phyloP scores from a whole-genome alignment of 2,113 vertebrate species.

The Apteryx owenii region DNA sequence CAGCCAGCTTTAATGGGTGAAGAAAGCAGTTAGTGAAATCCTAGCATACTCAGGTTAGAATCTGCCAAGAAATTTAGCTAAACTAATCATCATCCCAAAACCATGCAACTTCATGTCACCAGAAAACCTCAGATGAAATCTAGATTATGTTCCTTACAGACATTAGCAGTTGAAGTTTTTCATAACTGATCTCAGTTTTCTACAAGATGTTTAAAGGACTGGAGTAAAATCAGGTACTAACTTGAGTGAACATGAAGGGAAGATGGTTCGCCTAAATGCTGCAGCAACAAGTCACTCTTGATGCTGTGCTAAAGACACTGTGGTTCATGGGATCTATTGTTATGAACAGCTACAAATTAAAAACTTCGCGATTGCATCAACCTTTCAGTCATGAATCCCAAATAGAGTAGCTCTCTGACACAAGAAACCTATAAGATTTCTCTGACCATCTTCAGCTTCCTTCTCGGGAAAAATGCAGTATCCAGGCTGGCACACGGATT shows the following conservation, averaged over 20 bases:
- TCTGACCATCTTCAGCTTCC: neutral
- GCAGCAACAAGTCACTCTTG: neutral
- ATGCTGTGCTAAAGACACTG: neutral
- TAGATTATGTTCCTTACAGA: neutral
- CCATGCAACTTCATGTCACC: neutral
- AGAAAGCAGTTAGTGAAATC: neutral
- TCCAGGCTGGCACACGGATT: neutral
- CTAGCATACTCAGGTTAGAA: neutral
- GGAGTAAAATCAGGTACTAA: neutral
- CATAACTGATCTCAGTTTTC: neutral
- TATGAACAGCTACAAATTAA: neutral
- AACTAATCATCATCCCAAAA: neutral
- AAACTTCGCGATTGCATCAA: neutral
- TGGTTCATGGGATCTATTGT: neutral
- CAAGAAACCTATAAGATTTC: neutral
- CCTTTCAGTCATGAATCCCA: neutral
- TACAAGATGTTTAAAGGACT: neutral
- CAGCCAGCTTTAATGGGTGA: neutral
- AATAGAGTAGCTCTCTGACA: neutral
- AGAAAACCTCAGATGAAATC: neutral
- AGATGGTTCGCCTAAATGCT: neutral
- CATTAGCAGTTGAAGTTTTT: neutral
- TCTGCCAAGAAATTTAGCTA: neutral
- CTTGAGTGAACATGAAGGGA: neutral
- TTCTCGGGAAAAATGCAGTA: neutral